Percentiles rank a stretch among this genome's conserved stretches.
phyloP scores from a whole-genome alignment of 2,888 invertebrate species.

The Drosophila borealis region DNA sequence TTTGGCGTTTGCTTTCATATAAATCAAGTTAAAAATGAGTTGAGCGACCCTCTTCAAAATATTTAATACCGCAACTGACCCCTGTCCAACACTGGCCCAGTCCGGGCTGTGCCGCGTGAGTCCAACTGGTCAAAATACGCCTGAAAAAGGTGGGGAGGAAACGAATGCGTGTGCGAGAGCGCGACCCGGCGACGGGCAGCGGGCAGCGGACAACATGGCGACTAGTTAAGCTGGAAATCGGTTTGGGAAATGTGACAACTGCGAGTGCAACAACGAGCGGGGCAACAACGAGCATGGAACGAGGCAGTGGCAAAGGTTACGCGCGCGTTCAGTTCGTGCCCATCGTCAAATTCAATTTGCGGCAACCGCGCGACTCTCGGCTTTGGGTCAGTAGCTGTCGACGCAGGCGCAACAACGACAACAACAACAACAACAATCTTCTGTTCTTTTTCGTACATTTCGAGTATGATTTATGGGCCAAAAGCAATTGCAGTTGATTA shows the following conservation, averaged over 20 bases:
- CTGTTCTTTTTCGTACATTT: slow-evolving; percentile 8
- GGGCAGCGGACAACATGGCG: slow-evolving; percentile 8
- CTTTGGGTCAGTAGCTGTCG: slow-evolving; percentile 70
- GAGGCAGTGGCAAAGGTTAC: slow-evolving; percentile 76
- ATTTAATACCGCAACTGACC: slow-evolving; percentile 83
- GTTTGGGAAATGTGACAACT: slow-evolving; percentile 60
- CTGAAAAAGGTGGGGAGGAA: slow-evolving; percentile 44
- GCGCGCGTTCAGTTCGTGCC: slow-evolving; percentile 82
- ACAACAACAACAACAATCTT: slow-evolving; percentile 35
- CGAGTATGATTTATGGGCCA: slow-evolving; percentile 59
- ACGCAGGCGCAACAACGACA: slow-evolving; percentile 52
- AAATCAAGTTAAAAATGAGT: slow-evolving; percentile 72
- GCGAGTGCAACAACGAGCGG: slow-evolving; percentile 20
- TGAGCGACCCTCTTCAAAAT: slow-evolving; percentile 82
- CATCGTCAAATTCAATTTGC: slow-evolving; percentile 33
- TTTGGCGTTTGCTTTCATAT: slow-evolving; percentile 44
- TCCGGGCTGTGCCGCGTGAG: too few species aligned
- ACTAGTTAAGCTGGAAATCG: slow-evolving; percentile 68
- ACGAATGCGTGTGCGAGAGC: neutral
- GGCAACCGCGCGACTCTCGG: slow-evolving; percentile 40
- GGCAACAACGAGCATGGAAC: slow-evolving; percentile 6
- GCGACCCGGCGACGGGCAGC: slow-evolving; percentile 5
- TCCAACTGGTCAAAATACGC: slow-evolving; percentile 53
- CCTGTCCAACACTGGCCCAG: slow-evolving; percentile 70
- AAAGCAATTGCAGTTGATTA: slow-evolving; percentile 60